Percentiles rank a stretch among this genome's conserved stretches.
phyloP scores from a whole-genome alignment of 1,140 invertebrate genomes.

The Intoshia linei region DNA sequence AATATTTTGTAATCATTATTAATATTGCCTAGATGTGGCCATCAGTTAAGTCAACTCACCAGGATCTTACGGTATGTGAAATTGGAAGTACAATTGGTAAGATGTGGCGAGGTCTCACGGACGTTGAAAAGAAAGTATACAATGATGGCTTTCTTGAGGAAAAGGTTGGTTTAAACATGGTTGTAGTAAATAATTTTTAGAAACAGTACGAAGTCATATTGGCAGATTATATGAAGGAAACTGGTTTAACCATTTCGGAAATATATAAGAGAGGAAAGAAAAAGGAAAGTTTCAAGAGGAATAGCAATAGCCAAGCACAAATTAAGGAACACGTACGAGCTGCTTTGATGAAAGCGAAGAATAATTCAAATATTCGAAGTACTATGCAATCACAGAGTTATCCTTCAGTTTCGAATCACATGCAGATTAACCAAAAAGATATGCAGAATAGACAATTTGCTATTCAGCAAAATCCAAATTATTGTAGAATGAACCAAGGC shows the following conservation, averaged over 20 bases:
- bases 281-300: constrained; percentile 3
- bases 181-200: not conserved
- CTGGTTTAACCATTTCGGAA: constrained; percentile 5
- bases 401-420: no score
- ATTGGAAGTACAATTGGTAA: constrained; percentile 7
- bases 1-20: constrained; percentile 1
- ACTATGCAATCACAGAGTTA: no score
- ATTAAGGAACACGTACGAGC: not conserved
- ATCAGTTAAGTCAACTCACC: constrained; percentile 5
- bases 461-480: not conserved
- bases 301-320: constrained; percentile 2
- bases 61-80: constrained; percentile 5
- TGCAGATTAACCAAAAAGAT: no score
- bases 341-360: no score
- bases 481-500: not conserved
- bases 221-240: constrained; percentile 5
- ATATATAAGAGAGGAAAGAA: constrained; percentile 4
- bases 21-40: constrained; percentile 6
- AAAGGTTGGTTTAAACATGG: constrained; percentile 3
- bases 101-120: constrained; percentile 6
- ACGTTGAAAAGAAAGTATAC: constrained; percentile 6
- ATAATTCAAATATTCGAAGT: no score
- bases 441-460: no score
- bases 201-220: constrained; percentile 6
- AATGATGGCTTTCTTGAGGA: constrained; percentile 6